Conservation (phyloP, 2,888 invertebrate genomes). For the Drosophila pullipes region DNA sequence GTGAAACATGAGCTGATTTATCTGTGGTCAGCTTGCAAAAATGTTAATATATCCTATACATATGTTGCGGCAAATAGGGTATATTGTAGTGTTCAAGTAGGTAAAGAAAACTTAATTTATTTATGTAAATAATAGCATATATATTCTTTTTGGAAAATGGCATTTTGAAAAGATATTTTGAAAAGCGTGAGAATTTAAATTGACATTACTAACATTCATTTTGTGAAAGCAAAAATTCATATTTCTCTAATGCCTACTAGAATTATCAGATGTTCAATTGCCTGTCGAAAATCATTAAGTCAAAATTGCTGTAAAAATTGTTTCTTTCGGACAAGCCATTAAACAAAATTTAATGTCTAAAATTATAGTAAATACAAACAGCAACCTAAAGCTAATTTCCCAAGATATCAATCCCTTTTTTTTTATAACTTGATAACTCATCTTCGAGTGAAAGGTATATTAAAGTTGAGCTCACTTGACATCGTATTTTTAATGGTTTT, state of each 20-base stretch:
- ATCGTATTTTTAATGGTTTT: constrained; percentile 45
- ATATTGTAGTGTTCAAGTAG: neutral
- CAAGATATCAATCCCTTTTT: neutral
- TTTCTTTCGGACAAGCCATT: constrained; percentile 2
- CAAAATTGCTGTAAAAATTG: neutral
- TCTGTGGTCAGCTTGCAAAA: constrained; percentile 50
- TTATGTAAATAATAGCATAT: neutral
- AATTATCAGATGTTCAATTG: neutral
- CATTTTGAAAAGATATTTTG: neutral
- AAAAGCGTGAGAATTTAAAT: neutral
- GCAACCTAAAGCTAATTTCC: neutral
- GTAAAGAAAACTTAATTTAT: neutral
- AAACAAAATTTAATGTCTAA: constrained; percentile 6
- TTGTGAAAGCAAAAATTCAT: neutral
- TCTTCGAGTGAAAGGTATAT: constrained; percentile 20
- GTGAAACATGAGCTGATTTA: constrained; percentile 72
- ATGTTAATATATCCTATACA: constrained; percentile 26
- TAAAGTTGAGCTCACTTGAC: constrained; percentile 4
- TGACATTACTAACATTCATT: neutral
- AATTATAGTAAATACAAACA: constrained; percentile 19
- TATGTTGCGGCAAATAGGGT: neutral
- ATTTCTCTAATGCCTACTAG: neutral
- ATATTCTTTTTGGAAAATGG: neutral
- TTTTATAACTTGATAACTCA: neutral
- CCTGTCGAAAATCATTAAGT: neutral